Conservation (phyloP, 2,888 invertebrate species). For the Arrhopalites spinosus region DNA sequence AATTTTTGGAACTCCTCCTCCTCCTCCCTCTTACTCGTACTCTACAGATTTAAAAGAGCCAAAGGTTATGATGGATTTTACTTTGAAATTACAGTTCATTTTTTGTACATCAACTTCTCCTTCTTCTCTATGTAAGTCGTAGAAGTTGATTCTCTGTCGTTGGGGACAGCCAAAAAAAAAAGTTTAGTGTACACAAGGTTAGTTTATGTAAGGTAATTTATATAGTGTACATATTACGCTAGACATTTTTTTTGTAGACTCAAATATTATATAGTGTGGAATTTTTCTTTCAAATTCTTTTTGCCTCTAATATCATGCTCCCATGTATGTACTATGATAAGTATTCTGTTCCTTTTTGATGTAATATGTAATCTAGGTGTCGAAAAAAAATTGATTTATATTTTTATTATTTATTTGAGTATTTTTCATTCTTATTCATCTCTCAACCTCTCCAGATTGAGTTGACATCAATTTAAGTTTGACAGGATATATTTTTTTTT, state of each 20-base stretch:
- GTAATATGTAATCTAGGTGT: neutral
- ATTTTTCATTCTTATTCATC: neutral
- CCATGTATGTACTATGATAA: too few relatives aligned
- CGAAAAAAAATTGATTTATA: neutral
- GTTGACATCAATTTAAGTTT: constrained; percentile 1
- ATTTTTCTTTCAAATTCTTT: too few relatives aligned
- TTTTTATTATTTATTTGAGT: constrained; percentile 18
- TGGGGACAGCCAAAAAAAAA: too few relatives aligned
- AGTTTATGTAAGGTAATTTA: too few relatives aligned
- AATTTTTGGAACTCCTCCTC: too few relatives aligned
- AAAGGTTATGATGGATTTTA: constrained; percentile 32
- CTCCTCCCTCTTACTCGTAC: too few relatives aligned
- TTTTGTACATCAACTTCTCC: constrained; percentile 3
- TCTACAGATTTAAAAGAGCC: constrained; percentile 26
- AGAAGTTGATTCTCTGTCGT: neutral
- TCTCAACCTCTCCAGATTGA: neutral
- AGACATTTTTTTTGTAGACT: too few relatives aligned
- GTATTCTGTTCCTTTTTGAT: neutral
- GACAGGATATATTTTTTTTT: constrained; percentile 3
- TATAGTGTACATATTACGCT: too few relatives aligned
- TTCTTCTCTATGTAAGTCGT: too few relatives aligned
- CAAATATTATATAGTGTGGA: too few relatives aligned
- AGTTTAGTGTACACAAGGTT: too few relatives aligned
- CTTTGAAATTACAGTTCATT: constrained; percentile 41
- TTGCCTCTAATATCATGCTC: too few relatives aligned